A percentile compares a stretch with the other conserved stretches of the same genome.
These are phyloP conservation scores for Trogon melanurus DNA, from an alignment of 2,113 vertebrate species.

Conservation along the genomic window DNA sequence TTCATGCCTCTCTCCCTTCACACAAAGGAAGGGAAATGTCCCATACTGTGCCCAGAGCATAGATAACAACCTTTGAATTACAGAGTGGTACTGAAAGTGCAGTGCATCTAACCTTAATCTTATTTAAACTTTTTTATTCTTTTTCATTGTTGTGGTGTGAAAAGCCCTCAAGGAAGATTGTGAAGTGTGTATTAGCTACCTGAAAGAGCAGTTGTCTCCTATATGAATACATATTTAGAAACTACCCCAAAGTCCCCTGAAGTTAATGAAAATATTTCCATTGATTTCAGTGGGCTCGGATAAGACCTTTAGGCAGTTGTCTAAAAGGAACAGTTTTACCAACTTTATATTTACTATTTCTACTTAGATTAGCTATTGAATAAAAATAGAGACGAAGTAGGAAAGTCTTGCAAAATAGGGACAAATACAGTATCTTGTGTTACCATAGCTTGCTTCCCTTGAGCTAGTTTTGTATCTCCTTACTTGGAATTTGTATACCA, in stretches of 20 bases:
- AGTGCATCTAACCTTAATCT: neutral
- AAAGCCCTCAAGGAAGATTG: slow-evolving; percentile 7
- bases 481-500: neutral
- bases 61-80: slow-evolving; percentile 17
- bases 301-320: neutral
- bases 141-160: slow-evolving; percentile 29
- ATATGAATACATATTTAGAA: slow-evolving; percentile 6
- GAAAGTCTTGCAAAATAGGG: neutral
- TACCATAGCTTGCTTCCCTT: neutral
- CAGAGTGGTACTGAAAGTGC: neutral
- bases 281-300: neutral
- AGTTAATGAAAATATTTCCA: neutral
- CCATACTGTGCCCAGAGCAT: neutral
- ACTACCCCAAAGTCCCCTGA: neutral
- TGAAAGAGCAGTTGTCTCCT: neutral
- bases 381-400: neutral
- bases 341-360: neutral
- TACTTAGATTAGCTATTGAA: neutral
- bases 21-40: neutral
- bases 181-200: neutral
- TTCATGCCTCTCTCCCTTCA: neutral
- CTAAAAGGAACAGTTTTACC: slow-evolving; percentile 6
- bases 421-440: neutral
- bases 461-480: neutral
- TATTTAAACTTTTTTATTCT: slow-evolving; percentile 13